Evolutionary conservation across 1,140 invertebrate genomes (phyloP).

Genomic region (Octopus sinensis): DNA sequence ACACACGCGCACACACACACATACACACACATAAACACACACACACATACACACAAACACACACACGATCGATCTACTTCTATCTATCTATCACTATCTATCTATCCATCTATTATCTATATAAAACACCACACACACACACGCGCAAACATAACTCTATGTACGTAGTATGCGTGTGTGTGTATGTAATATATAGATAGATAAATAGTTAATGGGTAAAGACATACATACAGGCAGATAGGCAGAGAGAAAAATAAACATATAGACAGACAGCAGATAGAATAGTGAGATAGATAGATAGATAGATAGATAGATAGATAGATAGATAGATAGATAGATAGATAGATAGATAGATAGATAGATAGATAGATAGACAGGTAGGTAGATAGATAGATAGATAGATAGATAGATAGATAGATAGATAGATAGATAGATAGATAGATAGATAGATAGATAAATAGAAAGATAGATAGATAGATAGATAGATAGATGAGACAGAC

Average conservation of each 20-base stretch:
- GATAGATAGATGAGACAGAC: too few relatives aligned
- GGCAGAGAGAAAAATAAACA: neutral
- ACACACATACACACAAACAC: neutral
- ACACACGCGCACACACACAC: neutral
- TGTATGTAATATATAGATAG: neutral
- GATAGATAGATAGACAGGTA: too few relatives aligned
- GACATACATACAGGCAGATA: neutral
- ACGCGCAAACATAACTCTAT: neutral
- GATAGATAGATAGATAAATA: too few relatives aligned
- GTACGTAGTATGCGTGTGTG: neutral
- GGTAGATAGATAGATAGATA: too few relatives aligned
- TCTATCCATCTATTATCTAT: too few relatives aligned
- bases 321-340: too few relatives aligned
- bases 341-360: too few relatives aligned
- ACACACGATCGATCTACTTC: neutral
- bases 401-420: too few relatives aligned
- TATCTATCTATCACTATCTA: too few relatives aligned
- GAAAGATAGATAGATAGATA: too few relatives aligned
- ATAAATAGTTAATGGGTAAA: neutral
- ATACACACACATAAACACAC: neutral
- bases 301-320: too few relatives aligned
- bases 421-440: too few relatives aligned
- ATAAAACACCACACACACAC: neutral
- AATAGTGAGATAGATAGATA: neutral
- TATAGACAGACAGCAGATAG: neutral